Evolutionary conservation across 2,113 vertebrate genomes (phyloP), one percentile per base, ranked within the genome.

Genomic region (Dolichallabes microphthalmus): DNA sequence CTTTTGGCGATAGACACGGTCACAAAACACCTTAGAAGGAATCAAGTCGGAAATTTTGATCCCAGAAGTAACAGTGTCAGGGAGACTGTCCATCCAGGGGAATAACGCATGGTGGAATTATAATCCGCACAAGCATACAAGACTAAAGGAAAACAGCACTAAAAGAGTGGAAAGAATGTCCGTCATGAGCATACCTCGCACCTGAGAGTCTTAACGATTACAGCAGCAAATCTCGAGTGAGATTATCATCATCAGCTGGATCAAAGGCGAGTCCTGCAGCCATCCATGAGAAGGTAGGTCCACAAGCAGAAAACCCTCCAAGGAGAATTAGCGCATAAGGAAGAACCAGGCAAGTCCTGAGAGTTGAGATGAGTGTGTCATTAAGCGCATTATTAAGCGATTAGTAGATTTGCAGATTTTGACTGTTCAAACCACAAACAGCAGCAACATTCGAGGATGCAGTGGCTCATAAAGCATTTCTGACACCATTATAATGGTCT

Each of bases 351-450:
- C 73, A 75, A 45, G 50, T n/a, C 22, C 35, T 15, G 13, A 52
- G 15, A 12, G 50, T 15, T 2, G 17, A 57, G 11, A 52, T 0
- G 2, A 77, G 45, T 35, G 32, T 35, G 32, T 35, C 32, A 2
- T 35, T 35, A 2, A 35, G 32, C 32, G 2, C 32, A 35, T n/a
- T n/a, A n/a, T 61, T 60, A 83, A 60, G 10, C 52, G 45, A 61
- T 55, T 84, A 39, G 27, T 55, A 64, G 35, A 50, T 32, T 50
- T 61, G 25, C 2, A 52, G 15, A 39, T 32, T 64, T 73, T 4
- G 8, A 45, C 55, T 61, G 69, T 78, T 78, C 30, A 52, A 52
- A 68, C 22, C 4, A 84, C 55, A 60, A 79, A 78, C 75, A 58
- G 45, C 13, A 27, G 50, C 32, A 39, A 30, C 55, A 60, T 39